phyloP scores from a whole-genome alignment of 2,113 vertebrate species.

The Pithys albifrons region DNA sequence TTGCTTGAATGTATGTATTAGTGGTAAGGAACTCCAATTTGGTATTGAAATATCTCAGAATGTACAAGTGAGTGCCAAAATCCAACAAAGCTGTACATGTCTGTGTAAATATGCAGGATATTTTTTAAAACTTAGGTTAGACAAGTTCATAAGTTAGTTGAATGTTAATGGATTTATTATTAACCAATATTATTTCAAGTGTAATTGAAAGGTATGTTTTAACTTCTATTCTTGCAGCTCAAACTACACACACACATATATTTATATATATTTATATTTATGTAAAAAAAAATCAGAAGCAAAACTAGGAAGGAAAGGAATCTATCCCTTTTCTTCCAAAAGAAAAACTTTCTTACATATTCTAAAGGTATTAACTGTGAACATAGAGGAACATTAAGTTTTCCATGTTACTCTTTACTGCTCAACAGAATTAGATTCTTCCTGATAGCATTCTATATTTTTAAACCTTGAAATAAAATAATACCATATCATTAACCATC shows the following conservation, averaged over 20 bases:
- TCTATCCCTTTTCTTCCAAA: not conserved
- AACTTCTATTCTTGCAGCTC: not conserved
- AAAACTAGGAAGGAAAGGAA: not conserved
- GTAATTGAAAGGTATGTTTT: not conserved
- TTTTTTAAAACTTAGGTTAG: not conserved
- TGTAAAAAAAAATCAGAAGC: not conserved
- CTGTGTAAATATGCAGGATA: not conserved
- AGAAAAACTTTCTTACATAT: not conserved
- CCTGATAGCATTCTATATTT: not conserved
- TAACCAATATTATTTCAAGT: not conserved
- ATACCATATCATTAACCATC: not conserved
- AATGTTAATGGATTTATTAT: not conserved
- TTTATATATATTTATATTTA: too few species aligned
- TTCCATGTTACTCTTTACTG: not conserved
- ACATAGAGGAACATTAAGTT: not conserved
- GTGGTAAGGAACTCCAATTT: not conserved
- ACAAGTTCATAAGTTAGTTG: not conserved
- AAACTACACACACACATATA: not conserved
- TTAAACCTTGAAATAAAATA: not conserved
- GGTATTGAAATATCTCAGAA: not conserved
- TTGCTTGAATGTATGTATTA: not conserved
- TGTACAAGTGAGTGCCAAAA: not conserved
- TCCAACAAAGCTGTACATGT: not conserved
- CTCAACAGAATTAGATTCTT: not conserved
- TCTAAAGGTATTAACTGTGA: not conserved